A percentile compares a stretch with the other conserved stretches of the same genome.
Evolutionary conservation across 2,888 invertebrate genomes (phyloP).

Genomic region (Halictus quadricinctus): DNA sequence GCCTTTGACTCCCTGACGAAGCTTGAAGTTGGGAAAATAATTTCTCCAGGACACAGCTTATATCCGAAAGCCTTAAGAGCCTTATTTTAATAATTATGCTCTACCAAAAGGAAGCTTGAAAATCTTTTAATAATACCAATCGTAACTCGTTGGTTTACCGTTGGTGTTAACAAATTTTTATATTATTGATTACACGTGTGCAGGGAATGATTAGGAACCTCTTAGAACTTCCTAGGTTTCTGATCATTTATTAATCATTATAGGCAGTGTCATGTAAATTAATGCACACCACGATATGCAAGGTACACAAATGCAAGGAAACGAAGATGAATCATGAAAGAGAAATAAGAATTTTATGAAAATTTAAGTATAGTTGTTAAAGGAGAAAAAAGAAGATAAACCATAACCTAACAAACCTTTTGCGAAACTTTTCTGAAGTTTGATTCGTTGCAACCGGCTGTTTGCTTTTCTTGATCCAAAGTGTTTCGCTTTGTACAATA

Average conservation of each 20-base stretch:
- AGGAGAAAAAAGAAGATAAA: background rate
- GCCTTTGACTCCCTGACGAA: no score
- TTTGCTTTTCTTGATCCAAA: slow-evolving; percentile 78
- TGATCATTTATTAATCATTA: background rate
- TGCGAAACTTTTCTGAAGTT: slow-evolving; percentile 72
- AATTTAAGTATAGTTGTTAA: background rate
- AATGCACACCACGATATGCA: background rate
- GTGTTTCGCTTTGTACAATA: slow-evolving; percentile 82
- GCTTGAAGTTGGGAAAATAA: no score
- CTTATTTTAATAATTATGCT: background rate
- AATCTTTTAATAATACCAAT: background rate
- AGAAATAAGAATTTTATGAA: background rate
- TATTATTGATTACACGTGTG: background rate
- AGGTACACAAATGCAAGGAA: background rate
- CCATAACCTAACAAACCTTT: slow-evolving; percentile 74
- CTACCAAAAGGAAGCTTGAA: background rate
- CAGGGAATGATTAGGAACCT: background rate
- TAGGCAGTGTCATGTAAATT: background rate
- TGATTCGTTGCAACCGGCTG: slow-evolving; percentile 79
- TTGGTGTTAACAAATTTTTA: background rate
- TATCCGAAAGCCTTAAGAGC: no score
- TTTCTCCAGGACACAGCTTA: no score
- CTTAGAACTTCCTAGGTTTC: background rate
- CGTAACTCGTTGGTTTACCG: no score
- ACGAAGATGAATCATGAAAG: background rate